Evolutionary conservation across 2,113 vertebrate species (phyloP), one percentile per base, ranked within the genome.

Genomic region (Coptodon rendalli): DNA sequence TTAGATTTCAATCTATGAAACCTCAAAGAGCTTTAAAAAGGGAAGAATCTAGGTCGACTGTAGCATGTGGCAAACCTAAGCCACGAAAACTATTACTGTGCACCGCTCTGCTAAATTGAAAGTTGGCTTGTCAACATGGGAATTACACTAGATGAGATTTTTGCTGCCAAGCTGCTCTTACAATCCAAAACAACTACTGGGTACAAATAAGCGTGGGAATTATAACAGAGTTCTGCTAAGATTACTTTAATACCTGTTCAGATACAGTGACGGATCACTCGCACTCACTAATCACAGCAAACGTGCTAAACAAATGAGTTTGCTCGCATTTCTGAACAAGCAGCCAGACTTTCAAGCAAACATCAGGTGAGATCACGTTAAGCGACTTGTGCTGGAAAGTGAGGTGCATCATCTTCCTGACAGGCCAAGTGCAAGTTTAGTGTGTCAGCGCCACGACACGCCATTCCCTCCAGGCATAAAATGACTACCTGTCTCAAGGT

Each of bases 401-500:
- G 36, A 78, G 45, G 73, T 4, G 45, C 40, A 50, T 17, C 22
- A 38, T 17, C 11, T 38, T 53, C 34, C 13, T 50, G 36, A 76
- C 54, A 31, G 24, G 36, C 45, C 29, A 53, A 48, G 43, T 19
- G 66, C 83, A 82, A 27, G 54, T 40, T 53, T 27, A 19, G 85
- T 34, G 80, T 6, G 83, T 94, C 91, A 90, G 90, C 19, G 3
- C 81, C 82, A 86, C 50, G 1, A n/a, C 89, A 87, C 81, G 63
- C 17, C 87, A 84, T 68, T 83, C 76, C 54, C 11, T 24, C n/a
- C 78, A 24, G 80, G 50, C 13, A 16, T 45, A 52, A 81, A 50
- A 66, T 5, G 10, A 94, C 97, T 98, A 99, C 99, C 98, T 99
- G 98, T 96, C 97, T 97, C 50, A 97, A 94, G 17, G 96, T 96